phyloP scores from a whole-genome alignment of 37 sponge, comb jelly and placozoan species.

The Mnemiopsis leidyi region DNA sequence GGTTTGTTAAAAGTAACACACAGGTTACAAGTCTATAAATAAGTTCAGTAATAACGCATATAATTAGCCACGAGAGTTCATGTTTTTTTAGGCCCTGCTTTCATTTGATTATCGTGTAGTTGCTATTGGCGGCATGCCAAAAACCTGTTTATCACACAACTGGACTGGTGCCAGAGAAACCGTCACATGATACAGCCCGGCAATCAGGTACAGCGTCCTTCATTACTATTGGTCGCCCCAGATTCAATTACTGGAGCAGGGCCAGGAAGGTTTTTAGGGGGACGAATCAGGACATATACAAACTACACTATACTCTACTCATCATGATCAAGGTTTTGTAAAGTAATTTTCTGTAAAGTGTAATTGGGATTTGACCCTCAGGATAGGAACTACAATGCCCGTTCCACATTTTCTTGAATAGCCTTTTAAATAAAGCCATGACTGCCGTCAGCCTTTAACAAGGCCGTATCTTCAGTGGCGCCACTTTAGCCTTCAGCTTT shows the following conservation, averaged over 20 bases:
- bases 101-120: background rate
- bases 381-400: background rate
- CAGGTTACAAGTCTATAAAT: background rate
- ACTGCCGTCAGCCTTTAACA: background rate
- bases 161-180: background rate
- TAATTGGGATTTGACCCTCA: slow-evolving; percentile 23
- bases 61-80: background rate
- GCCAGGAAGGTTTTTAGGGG: background rate
- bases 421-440: background rate
- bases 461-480: background rate
- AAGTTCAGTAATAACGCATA: background rate
- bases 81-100: background rate
- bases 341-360: background rate
- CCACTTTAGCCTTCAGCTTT: background rate
- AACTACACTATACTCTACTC: background rate
- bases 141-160: background rate
- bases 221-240: background rate
- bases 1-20: background rate
- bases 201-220: background rate
- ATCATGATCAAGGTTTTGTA: background rate
- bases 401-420: background rate
- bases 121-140: background rate
- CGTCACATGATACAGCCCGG: background rate
- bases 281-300: background rate
- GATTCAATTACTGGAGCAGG: background rate